Evolutionary conservation across 2,888 invertebrate species (phyloP).

Genomic region (Acrocyrtus sp.): DNA sequence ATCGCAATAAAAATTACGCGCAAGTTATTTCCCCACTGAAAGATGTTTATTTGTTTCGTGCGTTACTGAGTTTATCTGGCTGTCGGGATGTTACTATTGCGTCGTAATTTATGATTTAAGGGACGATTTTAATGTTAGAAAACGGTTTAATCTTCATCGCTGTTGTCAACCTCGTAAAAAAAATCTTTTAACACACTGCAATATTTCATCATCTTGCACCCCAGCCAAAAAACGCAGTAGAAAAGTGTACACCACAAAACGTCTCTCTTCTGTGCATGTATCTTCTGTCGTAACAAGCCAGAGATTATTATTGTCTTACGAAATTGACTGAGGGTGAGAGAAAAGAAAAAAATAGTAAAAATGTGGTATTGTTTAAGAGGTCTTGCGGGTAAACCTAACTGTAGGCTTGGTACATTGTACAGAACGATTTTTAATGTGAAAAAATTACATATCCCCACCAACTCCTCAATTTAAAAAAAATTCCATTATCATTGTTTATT

Average conservation of each 20-base stretch:
- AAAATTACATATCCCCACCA: neutral
- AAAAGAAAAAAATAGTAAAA: too few relatives aligned
- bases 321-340: too few relatives aligned
- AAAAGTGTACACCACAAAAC: too few relatives aligned
- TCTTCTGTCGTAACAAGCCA: too few relatives aligned
- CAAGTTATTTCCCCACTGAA: too few relatives aligned
- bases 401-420: neutral
- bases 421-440: neutral
- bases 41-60: too few relatives aligned
- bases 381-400: neutral
- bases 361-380: neutral
- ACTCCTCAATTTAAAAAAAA: conserved; percentile 11
- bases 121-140: neutral
- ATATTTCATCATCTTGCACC: neutral
- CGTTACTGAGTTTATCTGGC: conserved; percentile 1
- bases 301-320: too few relatives aligned
- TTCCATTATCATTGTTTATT: conserved; percentile 23
- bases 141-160: neutral
- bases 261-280: too few relatives aligned
- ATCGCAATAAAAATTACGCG: too few relatives aligned
- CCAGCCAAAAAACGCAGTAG: too few relatives aligned
- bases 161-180: neutral
- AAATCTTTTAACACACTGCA: neutral
- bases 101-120: neutral
- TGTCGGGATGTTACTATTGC: too few relatives aligned